These are phyloP conservation scores for Drosophila gunungcola DNA, from an alignment of 1,140 invertebrate species.

Conservation along the genomic window DNA sequence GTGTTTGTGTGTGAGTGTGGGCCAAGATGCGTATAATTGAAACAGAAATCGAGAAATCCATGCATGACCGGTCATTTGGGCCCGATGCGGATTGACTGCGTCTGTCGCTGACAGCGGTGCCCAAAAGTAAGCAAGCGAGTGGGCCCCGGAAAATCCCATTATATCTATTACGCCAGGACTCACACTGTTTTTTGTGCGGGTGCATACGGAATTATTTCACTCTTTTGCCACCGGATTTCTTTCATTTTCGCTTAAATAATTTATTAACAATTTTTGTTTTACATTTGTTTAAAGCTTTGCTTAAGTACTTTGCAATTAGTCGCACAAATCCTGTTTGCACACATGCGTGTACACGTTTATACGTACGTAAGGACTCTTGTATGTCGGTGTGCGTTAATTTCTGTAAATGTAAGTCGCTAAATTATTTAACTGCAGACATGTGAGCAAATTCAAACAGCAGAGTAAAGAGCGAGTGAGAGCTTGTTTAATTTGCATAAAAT, in stretches of 20 bases:
- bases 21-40: slow-evolving; percentile 73
- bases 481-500: slow-evolving; percentile 75
- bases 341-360: slow-evolving; percentile 25
- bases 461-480: not conserved
- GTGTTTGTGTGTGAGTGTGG: slow-evolving; percentile 12
- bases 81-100: slow-evolving; percentile 53
- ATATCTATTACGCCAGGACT: slow-evolving; percentile 62
- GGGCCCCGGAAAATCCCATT: slow-evolving; percentile 38
- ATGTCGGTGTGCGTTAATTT: slow-evolving; percentile 69
- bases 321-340: slow-evolving; percentile 78
- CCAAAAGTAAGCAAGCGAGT: slow-evolving; percentile 48
- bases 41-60: slow-evolving; percentile 80
- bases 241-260: slow-evolving; percentile 70
- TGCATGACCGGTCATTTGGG: slow-evolving; percentile 64
- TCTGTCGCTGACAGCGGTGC: slow-evolving; percentile 48
- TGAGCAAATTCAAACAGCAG: slow-evolving; percentile 52
- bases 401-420: slow-evolving; percentile 79
- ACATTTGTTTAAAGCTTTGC: slow-evolving; percentile 81
- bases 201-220: slow-evolving; percentile 1
- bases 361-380: slow-evolving; percentile 10
- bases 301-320: slow-evolving; percentile 84
- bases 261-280: slow-evolving; percentile 77
- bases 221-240: slow-evolving; percentile 8
- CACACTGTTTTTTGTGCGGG: slow-evolving; percentile 37
- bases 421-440: slow-evolving; percentile 78